Evolutionary conservation across 2,797 vertebrate species (phyloP), one percentile per base, ranked within the genome.

Genomic region (Mionectes olivaceus): DNA sequence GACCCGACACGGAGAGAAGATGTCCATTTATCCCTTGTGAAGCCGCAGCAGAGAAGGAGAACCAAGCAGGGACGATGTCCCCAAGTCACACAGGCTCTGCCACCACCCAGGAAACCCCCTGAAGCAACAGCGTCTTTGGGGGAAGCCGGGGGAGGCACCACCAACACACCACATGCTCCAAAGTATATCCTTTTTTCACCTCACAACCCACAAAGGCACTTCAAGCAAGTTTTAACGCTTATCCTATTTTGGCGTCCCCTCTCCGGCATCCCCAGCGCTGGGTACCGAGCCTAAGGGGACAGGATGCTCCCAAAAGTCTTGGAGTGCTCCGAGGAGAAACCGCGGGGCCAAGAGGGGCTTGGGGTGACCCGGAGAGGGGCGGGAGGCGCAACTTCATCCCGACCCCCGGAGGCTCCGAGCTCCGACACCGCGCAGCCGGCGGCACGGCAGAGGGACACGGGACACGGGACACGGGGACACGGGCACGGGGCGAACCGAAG

Each of bases 1-100:
- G 0, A 33, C 9, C 55, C 0, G 1, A n/a, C 3, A 18, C 75
- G 7, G 23, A 10, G 22, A 24, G n/a, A 2, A 23, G 12, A 6
- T 1, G 4, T 25, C 37, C n/a, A 1, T 19, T 33, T 4, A 4
- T 21, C 50, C 37, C 10, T 24, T 19, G 7, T 1, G 56, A 13
- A 47, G 19, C 47, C 46, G 15, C 0, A 3, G 23, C 23, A 21
- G 46, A 8, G 47, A 15, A 49, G 41, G 43, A 44, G n/a, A 64
- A 85, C 43, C 10, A 5, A 37, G 50, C 37, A 8, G 30, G 71
- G 39, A 28, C 2, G 4, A 41, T n/a, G 49, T 25, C 52, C 84
- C 33, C 33, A 7, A 32, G 28, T 7, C 76, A 11, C 30, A 5
- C 10, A 3, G 13, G 24, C 53, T 80, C 52, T 21, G 41, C 37